Base-by-base conservation (phyloP, 2,113 vertebrate genomes). In the Sula dactylatra region DNA sequence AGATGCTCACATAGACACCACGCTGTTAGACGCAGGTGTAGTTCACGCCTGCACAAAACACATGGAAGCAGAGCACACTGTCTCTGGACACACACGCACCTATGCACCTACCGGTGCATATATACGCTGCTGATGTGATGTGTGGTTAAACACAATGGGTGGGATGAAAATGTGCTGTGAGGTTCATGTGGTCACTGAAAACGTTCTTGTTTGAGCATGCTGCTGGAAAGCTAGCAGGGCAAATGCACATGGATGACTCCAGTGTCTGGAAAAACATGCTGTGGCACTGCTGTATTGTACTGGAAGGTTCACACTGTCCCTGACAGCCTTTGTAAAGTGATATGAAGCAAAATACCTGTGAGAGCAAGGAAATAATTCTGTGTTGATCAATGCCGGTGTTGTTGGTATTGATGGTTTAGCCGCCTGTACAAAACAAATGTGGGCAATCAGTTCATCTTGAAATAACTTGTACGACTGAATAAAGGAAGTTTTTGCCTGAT, bases 401-500 rank as follows among this genome's bases (percentile, higher is more conserved):
- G 88, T 82, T 93, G 67, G 58, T 93, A 94, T 94, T 93, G 87
- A 93, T 91, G 93, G 74, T 93, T 94, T 89, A 96, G 73, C 81
- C 4, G 10, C 38, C 71, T 73, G 81, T 66, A 59, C 21, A 56
- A 93, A 97, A 96, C 42, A 91, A 97, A 94, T 88, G 86, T 85
- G 50, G 71, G 58, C 72, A 87, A 96, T 90, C 94, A 83, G 93
- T 90, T 96, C 29, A 77, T 97, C 91, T 93, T 91, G 58, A 88
- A 94, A 93, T 94, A 95, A 96, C 71, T 88, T 73, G 67, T 85
- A 90, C 15, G 20, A 86, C 71, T 73, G 93, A 96, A 94, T 85
- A 90, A 95, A 95, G 78, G 91, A 94, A 88, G 84, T 34, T 95
- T 78, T 87, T 93, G 66, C 77, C 82, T 93, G 93, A 96, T 97